phyloP scores from a whole-genome alignment of 2,888 invertebrate species.

The Napeogenes inachia region DNA sequence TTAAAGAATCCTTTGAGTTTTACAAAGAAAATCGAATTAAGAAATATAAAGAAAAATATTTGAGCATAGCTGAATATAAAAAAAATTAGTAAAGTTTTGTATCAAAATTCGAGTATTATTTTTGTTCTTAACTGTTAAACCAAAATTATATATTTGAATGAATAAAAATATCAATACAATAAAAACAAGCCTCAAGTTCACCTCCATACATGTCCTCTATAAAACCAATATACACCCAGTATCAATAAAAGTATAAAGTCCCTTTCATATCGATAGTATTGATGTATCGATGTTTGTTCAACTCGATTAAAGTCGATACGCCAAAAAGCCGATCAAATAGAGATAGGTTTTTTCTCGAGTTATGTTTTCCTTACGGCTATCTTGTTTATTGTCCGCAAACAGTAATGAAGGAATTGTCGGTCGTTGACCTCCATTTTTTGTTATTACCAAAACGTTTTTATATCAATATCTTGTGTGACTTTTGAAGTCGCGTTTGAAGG shows the following conservation, averaged over 20 bases:
- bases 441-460: slow-evolving; percentile 22
- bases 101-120: no score
- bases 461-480: slow-evolving; percentile 16
- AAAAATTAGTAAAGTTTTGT: no score
- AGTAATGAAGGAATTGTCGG: slow-evolving; percentile 66
- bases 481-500: neutral
- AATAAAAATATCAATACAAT: no score
- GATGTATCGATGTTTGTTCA: slow-evolving; percentile 57
- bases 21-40: no score
- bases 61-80: no score
- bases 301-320: slow-evolving; percentile 67
- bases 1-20: no score
- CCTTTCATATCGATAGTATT: slow-evolving; percentile 54
- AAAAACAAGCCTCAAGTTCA: neutral
- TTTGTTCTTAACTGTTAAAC: no score
- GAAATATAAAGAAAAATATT: no score
- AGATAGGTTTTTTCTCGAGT: slow-evolving; percentile 51
- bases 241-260: slow-evolving; percentile 39
- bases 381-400: slow-evolving; percentile 62
- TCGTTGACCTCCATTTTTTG: slow-evolving; percentile 43
- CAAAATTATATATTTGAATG: no score
- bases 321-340: slow-evolving; percentile 60
- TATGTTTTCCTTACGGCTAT: slow-evolving; percentile 65
- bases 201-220: slow-evolving; percentile 37
- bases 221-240: slow-evolving; percentile 46